phyloP scores from a whole-genome alignment of 2,113 vertebrate species.

The Brachypteracias leptosomus region DNA sequence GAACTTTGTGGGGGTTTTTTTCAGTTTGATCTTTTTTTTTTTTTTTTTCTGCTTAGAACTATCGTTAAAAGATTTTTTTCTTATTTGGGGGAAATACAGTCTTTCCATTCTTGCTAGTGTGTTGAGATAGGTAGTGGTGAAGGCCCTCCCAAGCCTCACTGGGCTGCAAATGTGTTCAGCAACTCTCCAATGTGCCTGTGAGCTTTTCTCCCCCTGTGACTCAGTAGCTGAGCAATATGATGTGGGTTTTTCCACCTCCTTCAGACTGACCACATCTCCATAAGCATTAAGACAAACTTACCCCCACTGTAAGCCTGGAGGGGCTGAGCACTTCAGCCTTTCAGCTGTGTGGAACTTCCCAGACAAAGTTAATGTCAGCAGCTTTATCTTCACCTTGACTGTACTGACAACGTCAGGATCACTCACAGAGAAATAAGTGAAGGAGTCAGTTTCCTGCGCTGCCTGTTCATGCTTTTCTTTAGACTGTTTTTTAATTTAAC shows the following conservation, averaged over 20 bases:
- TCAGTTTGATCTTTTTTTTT: background rate
- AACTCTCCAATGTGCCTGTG: background rate
- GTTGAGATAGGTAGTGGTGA: background rate
- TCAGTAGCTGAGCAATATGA: background rate
- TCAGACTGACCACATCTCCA: background rate
- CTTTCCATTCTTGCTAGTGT: background rate
- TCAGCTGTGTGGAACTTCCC: background rate
- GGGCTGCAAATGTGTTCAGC: background rate
- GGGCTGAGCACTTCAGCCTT: background rate
- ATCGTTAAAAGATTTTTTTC: background rate
- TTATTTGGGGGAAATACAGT: background rate
- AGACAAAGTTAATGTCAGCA: background rate
- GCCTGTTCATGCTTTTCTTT: background rate
- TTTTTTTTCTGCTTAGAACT: background rate
- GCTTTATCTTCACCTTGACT: background rate
- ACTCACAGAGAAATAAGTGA: background rate
- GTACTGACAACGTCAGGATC: background rate
- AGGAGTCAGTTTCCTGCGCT: background rate
- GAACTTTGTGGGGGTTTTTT: background rate
- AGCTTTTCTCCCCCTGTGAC: background rate
- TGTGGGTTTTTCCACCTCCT: background rate
- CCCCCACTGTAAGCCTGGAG: background rate
- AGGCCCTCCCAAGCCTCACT: background rate
- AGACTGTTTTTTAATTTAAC: background rate
- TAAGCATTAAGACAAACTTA: background rate